Percentiles rank a stretch among this genome's conserved stretches.
Conservation (phyloP, 2,888 invertebrate species). For the Magallana nippona region DNA sequence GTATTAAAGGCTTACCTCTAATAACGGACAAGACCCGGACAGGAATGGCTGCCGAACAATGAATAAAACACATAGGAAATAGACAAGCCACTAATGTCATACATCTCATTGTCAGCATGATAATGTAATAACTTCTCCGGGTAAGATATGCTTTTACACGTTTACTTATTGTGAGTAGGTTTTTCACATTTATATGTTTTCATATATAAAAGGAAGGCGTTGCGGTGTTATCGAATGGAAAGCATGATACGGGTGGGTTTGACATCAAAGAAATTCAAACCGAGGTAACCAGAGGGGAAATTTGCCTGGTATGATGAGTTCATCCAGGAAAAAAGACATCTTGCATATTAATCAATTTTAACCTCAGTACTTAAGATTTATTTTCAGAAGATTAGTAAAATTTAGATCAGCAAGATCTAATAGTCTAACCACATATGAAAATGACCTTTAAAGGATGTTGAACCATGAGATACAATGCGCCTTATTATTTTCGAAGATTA, state of each 20-base stretch:
- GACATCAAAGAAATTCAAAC: constrained; percentile 6
- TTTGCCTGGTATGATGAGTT: background rate
- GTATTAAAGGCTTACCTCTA: background rate
- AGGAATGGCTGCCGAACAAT: background rate
- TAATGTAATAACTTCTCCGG: background rate
- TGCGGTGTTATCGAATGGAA: constrained; percentile 7
- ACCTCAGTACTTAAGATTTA: too few relatives aligned
- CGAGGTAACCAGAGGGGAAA: constrained; percentile 16
- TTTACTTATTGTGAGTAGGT: background rate
- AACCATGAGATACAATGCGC: too few relatives aligned
- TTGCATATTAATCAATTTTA: too few relatives aligned
- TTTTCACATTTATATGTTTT: constrained; percentile 18
- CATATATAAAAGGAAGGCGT: constrained; percentile 7
- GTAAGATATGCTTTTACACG: background rate
- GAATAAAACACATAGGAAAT: background rate
- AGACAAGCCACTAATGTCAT: background rate
- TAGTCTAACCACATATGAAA: too few relatives aligned
- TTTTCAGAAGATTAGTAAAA: too few relatives aligned
- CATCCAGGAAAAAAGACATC: background rate
- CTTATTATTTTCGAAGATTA: too few relatives aligned
- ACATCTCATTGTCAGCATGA: background rate
- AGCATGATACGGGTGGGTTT: background rate
- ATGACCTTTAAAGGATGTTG: too few relatives aligned
- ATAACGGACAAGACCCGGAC: background rate
- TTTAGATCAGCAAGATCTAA: too few relatives aligned